A percentile compares a stretch with the other conserved stretches of the same genome.
Evolutionary conservation across 2,888 invertebrate genomes (phyloP).

Genomic region (Nephrocerus scutellatus): DNA sequence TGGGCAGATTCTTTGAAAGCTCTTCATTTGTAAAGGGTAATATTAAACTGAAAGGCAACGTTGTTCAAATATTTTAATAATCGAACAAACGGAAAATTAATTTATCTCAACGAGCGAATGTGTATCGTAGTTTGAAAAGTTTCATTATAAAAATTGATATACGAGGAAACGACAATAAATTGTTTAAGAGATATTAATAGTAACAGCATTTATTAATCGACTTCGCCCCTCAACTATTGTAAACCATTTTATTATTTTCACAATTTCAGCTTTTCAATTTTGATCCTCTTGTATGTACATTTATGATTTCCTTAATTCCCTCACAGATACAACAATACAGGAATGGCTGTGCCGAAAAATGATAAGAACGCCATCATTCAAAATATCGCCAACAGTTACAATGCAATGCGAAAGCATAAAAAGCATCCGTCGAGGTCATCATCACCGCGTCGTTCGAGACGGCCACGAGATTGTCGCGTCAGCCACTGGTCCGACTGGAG

Average conservation of each 20-base stretch:
- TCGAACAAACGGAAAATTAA: too few relatives aligned
- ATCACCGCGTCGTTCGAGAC: slow-evolving; percentile 27
- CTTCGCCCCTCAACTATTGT: too few relatives aligned
- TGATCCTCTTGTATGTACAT: background rate
- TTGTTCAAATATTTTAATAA: too few relatives aligned
- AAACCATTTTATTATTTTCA: slow-evolving; percentile 5
- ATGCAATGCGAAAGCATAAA: slow-evolving; percentile 40
- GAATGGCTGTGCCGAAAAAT: slow-evolving; percentile 52
- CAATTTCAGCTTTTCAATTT: slow-evolving; percentile 1
- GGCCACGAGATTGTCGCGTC: slow-evolving; percentile 75
- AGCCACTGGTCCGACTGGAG: slow-evolving; percentile 84
- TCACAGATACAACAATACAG: slow-evolving; percentile 35
- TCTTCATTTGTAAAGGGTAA: too few relatives aligned
- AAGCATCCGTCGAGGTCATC: slow-evolving; percentile 42
- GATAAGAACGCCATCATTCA: slow-evolving; percentile 64
- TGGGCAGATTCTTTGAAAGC: too few relatives aligned
- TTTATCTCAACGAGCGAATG: too few relatives aligned
- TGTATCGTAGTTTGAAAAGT: too few relatives aligned
- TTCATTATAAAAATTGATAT: too few relatives aligned
- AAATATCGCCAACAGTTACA: slow-evolving; percentile 63
- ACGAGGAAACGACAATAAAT: too few relatives aligned
- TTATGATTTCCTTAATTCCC: slow-evolving; percentile 1
- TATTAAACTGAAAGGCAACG: too few relatives aligned
- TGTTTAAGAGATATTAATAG: too few relatives aligned
- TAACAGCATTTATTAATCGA: too few relatives aligned